These are phyloP conservation scores for Anarrhichthys ocellatus DNA, from an alignment of 2,113 vertebrate species.

Conservation along the genomic window DNA sequence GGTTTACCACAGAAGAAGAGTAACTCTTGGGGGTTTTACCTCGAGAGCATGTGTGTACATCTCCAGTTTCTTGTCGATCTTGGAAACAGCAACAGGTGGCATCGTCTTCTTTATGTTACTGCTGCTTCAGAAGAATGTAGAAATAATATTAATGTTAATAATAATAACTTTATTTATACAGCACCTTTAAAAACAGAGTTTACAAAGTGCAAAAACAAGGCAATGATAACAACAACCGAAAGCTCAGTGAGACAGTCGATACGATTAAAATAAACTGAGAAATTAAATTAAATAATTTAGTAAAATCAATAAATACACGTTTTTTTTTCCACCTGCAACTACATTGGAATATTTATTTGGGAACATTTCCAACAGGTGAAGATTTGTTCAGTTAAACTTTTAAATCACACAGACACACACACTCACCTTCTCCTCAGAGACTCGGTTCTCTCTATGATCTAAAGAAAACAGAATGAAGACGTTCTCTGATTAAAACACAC, in stretches of 20 bases:
- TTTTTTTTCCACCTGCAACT: too few species aligned
- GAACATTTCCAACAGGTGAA: too few species aligned
- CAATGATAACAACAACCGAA: too few species aligned
- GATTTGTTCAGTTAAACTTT: too few species aligned
- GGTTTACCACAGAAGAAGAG: background rate
- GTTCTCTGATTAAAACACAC: background rate
- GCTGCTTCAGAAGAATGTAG: conserved; percentile 69
- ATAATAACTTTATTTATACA: too few species aligned
- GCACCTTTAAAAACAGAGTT: too few species aligned
- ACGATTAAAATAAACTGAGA: too few species aligned
- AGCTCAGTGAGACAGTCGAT: too few species aligned
- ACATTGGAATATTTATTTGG: too few species aligned
- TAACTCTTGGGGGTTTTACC: conserved; percentile 76
- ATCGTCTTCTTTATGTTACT: conserved; percentile 87
- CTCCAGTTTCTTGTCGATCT: conserved; percentile 90
- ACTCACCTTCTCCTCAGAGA: conserved; percentile 90
- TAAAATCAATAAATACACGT: too few species aligned
- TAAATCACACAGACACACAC: background rate
- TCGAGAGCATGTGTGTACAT: conserved; percentile 92
- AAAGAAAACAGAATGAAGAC: conserved; percentile 16
- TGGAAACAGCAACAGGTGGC: conserved; percentile 84
- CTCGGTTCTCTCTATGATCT: conserved; percentile 90
- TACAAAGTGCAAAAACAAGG: too few species aligned
- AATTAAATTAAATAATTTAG: too few species aligned
- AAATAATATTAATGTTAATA: background rate